These are phyloP conservation scores for Dryadula phaetusa DNA, from an alignment of 2,888 invertebrate genomes.

Conservation along the genomic window DNA sequence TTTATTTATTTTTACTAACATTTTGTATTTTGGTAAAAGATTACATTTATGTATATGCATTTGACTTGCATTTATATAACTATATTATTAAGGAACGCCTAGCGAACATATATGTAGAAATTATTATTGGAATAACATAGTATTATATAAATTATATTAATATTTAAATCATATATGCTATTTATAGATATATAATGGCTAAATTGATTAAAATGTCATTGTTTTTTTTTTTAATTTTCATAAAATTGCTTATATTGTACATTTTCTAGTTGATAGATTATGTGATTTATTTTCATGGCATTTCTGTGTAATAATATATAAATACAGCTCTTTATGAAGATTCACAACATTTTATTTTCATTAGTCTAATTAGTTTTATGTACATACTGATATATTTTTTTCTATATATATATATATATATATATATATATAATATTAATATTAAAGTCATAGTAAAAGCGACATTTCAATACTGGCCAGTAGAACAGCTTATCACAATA, in stretches of 20 bases:
- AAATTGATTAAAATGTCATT: neutral
- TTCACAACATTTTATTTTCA: slow-evolving; percentile 12
- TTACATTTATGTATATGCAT: neutral
- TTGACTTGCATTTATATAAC: neutral
- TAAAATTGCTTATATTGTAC: slow-evolving; percentile 2
- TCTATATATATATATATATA: neutral
- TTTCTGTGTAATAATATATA: slow-evolving; percentile 1
- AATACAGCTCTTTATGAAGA: slow-evolving; percentile 15
- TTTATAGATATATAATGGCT: neutral
- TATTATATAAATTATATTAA: neutral
- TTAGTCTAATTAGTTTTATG: neutral
- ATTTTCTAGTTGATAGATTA: neutral
- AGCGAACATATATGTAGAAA: slow-evolving; percentile 6
- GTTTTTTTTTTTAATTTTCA: neutral
- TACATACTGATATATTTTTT: neutral
- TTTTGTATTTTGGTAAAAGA: neutral
- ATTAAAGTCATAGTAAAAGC: neutral
- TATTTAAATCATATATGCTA: neutral
- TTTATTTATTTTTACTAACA: neutral
- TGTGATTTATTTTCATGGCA: neutral
- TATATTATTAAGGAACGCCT: neutral
- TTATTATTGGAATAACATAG: neutral
- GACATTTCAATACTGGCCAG: neutral
- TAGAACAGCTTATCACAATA: neutral
- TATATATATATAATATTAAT: neutral